Percentiles rank a stretch among this genome's conserved stretches.
These are phyloP conservation scores for Simalia tracyae DNA, from an alignment of 2,797 vertebrate genomes.

Conservation along the genomic window DNA sequence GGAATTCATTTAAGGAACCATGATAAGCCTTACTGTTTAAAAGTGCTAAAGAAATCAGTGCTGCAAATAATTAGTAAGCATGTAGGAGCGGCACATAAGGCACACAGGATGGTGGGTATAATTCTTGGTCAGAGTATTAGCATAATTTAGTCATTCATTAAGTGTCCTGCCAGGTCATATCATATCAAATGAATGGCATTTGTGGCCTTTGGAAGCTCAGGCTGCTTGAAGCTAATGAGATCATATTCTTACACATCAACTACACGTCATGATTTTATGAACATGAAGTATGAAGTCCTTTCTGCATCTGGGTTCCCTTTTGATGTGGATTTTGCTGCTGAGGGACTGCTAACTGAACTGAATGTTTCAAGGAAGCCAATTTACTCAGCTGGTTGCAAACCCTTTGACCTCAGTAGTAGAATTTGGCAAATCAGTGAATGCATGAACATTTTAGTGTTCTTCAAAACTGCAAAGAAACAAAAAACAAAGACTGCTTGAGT, in stretches of 20 bases:
- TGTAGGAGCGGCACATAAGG: slow-evolving; percentile 22
- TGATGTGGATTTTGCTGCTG: slow-evolving; percentile 80
- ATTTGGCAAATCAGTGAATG: slow-evolving; percentile 80
- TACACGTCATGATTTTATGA: slow-evolving; percentile 74
- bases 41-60: background rate
- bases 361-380: slow-evolving; percentile 80
- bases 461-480: slow-evolving; percentile 77
- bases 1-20: background rate
- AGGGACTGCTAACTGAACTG: slow-evolving; percentile 78
- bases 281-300: slow-evolving; percentile 79
- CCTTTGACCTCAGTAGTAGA: slow-evolving; percentile 83
- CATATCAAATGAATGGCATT: slow-evolving; percentile 18
- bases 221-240: slow-evolving; percentile 70
- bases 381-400: slow-evolving; percentile 83
- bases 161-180: background rate
- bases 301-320: slow-evolving; percentile 80
- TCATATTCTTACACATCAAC: slow-evolving; percentile 74
- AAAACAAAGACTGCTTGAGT: slow-evolving; percentile 8
- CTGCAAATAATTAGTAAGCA: background rate
- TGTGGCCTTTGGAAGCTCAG: slow-evolving; percentile 14
- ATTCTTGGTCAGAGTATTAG: slow-evolving; percentile 66
- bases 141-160: background rate
- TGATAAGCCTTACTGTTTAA: background rate
- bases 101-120: slow-evolving; percentile 52
- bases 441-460: slow-evolving; percentile 78